Evolutionary conservation across 2,113 vertebrate species (phyloP).

Genomic region (Albula goreensis): DNA sequence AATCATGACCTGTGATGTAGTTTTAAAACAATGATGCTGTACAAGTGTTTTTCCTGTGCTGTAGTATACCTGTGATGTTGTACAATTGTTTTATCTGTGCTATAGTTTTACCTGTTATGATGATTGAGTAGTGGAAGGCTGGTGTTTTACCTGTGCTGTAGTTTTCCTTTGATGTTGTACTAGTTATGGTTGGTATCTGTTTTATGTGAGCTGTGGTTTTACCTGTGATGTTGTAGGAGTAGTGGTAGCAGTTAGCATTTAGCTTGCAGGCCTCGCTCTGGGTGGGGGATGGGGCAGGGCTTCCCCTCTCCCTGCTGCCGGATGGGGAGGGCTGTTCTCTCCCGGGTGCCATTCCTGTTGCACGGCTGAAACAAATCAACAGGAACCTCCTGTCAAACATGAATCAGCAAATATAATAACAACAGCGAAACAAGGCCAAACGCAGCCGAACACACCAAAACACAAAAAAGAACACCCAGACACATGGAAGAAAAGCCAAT

Average conservation of each 20-base stretch:
- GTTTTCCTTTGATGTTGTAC: neutral
- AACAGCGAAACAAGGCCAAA: too few species aligned
- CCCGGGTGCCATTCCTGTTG: slow-evolving; percentile 71
- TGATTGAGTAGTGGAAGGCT: slow-evolving; percentile 74
- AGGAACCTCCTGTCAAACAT: neutral
- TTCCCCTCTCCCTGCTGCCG: slow-evolving; percentile 80
- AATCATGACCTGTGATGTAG: too few species aligned
- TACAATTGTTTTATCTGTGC: too few species aligned
- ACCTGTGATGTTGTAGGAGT: slow-evolving; percentile 8
- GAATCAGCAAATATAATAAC: too few species aligned
- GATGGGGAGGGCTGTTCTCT: slow-evolving; percentile 74
- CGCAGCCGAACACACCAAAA: too few species aligned
- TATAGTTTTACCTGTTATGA: slow-evolving; percentile 70
- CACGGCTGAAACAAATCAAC: slow-evolving; percentile 78
- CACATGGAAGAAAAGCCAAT: too few species aligned
- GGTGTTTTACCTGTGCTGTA: neutral
- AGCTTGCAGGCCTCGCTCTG: slow-evolving; percentile 80
- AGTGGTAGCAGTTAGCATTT: slow-evolving; percentile 89
- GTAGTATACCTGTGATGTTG: too few species aligned
- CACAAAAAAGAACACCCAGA: too few species aligned
- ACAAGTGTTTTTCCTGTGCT: too few species aligned
- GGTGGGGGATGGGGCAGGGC: slow-evolving; percentile 72
- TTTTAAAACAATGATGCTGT: too few species aligned
- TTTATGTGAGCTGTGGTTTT: neutral
- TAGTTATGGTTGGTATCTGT: too few species aligned